Conservation (phyloP, 1,140 invertebrate species). For the Calosoma granatense region DNA sequence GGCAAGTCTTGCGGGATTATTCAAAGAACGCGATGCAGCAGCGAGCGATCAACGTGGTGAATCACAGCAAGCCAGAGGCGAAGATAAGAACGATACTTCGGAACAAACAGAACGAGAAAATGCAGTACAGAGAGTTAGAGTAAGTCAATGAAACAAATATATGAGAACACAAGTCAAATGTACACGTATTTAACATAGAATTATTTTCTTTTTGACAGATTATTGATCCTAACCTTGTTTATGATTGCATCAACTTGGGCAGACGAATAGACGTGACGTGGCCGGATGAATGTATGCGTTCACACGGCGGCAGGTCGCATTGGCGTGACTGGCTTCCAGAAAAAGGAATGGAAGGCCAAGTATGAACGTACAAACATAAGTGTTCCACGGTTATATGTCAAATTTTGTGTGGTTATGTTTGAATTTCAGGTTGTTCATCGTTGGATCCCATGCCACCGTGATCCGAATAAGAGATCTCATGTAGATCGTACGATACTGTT, state of each 20-base stretch:
- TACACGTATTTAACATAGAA: not conserved
- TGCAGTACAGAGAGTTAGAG: conserved; percentile 46
- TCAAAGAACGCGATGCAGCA: conserved; percentile 38
- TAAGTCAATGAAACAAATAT: conserved; percentile 28
- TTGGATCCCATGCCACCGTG: conserved; percentile 83
- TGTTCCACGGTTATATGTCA: too few relatives aligned
- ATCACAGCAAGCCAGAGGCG: conserved; percentile 20
- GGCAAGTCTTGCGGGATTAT: conserved; percentile 66
- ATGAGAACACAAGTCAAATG: not conserved
- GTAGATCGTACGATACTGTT: conserved; percentile 83
- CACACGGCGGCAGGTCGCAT: conserved; percentile 68
- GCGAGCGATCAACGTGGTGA: conserved; percentile 26
- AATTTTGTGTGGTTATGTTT: conserved; percentile 9
- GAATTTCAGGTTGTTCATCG: conserved; percentile 66
- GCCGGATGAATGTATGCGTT: conserved; percentile 80
- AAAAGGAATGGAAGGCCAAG: conserved; percentile 81
- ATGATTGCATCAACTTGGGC: conserved; percentile 82
- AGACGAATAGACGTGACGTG: conserved; percentile 82
- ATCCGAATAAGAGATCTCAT: conserved; percentile 74
- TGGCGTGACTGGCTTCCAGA: conserved; percentile 87
- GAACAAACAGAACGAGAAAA: conserved; percentile 39
- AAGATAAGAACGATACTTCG: conserved; percentile 19
- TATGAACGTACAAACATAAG: too few relatives aligned
- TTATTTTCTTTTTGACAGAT: conserved; percentile 41
- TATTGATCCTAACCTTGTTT: conserved; percentile 66